Percentiles rank a stretch among this genome's conserved stretches.
These are phyloP conservation scores for Lagopus muta DNA, from an alignment of 2,113 vertebrate genomes.

Conservation along the genomic window DNA sequence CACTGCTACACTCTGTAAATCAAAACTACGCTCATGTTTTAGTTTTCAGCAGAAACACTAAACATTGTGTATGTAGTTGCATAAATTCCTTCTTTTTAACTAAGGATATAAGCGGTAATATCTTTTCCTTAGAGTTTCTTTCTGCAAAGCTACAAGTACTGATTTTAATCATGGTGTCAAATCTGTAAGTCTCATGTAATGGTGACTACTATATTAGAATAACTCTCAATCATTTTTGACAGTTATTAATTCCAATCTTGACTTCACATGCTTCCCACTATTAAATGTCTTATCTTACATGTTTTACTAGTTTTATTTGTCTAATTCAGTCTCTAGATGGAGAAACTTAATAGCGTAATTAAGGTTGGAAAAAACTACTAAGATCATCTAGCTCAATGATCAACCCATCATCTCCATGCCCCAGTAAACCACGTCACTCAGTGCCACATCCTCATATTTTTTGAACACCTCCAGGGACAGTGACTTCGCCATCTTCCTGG, in stretches of 20 bases:
- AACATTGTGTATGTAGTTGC: slow-evolving; percentile 6
- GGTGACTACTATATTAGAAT: not conserved
- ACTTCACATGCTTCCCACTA: not conserved
- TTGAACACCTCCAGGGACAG: no score
- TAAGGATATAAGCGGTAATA: not conserved
- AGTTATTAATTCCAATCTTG: not conserved
- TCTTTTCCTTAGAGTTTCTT: not conserved
- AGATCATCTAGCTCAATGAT: no score
- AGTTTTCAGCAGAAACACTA: slow-evolving; percentile 33
- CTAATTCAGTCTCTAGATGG: not conserved
- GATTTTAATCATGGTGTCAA: not conserved
- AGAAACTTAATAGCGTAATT: not conserved
- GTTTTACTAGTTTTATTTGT: not conserved
- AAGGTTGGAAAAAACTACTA: no score
- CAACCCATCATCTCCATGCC: no score
- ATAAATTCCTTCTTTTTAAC: slow-evolving; percentile 17
- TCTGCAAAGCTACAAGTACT: not conserved
- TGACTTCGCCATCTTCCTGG: no score
- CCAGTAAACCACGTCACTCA: no score
- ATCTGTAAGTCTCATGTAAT: not conserved
- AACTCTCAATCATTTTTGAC: not conserved
- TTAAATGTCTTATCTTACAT: not conserved
- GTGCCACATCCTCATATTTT: no score
- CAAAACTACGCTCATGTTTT: slow-evolving; percentile 37
- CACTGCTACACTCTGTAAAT: not conserved